Conservation (phyloP, 2,888 invertebrate species). For the Silvanus unidentatus region DNA sequence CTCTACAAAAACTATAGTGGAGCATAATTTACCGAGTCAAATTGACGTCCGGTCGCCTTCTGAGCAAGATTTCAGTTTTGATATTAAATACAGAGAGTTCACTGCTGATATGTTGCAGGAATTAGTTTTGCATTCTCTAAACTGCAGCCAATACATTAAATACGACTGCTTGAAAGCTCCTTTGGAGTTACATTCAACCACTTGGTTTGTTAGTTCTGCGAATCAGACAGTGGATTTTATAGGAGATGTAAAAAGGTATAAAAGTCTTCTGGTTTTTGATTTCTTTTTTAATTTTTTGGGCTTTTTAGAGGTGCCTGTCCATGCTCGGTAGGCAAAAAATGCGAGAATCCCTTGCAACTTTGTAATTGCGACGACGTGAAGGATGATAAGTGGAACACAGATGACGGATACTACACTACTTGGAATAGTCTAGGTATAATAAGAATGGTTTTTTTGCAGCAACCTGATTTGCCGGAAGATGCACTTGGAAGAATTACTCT, state of each 20-base stretch:
- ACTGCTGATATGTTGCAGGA: constrained; percentile 87
- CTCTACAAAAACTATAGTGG: constrained; percentile 80
- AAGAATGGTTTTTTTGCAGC: constrained; percentile 85
- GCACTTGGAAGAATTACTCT: constrained; percentile 83
- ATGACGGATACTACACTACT: constrained; percentile 78
- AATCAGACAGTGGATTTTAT: constrained; percentile 73
- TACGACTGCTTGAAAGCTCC: constrained; percentile 89
- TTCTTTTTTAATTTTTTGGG: not conserved
- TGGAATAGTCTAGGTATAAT: constrained; percentile 82
- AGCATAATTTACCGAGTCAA: constrained; percentile 86
- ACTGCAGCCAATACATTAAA: constrained; percentile 83
- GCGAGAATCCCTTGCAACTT: constrained; percentile 72
- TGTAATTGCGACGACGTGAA: constrained; percentile 85
- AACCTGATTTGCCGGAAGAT: constrained; percentile 73
- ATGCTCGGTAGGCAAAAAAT: constrained; percentile 72
- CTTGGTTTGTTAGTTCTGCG: constrained; percentile 82
- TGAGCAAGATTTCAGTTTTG: constrained; percentile 76
- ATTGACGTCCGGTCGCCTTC: constrained; percentile 76
- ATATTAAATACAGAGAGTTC: constrained; percentile 83
- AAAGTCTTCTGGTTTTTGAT: not conserved
- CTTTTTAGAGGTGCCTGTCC: constrained; percentile 62
- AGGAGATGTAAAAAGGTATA: constrained; percentile 73
- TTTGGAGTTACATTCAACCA: constrained; percentile 77
- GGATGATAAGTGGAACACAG: constrained; percentile 81
- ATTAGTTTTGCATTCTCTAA: constrained; percentile 80